Conservation (phyloP, 2,888 invertebrate species). For the Sturmia bella region DNA sequence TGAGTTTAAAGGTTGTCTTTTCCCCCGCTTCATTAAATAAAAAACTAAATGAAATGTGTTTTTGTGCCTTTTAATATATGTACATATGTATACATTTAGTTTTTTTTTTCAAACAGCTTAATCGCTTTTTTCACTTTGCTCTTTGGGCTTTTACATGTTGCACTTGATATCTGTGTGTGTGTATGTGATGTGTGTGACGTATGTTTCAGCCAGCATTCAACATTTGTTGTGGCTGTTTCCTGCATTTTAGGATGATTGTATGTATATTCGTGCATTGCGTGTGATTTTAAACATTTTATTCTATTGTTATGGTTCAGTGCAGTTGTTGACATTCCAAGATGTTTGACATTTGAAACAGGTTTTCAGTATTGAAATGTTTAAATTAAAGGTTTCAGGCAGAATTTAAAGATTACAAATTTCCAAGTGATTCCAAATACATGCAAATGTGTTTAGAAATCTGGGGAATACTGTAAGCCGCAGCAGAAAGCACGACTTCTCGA, state of each 20-base stretch:
- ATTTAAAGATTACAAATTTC: too few species aligned
- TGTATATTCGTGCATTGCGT: conserved; percentile 26
- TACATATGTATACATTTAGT: neutral
- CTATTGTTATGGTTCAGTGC: conserved; percentile 4
- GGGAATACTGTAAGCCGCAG: too few species aligned
- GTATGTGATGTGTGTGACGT: neutral
- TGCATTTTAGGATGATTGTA: conserved; percentile 53
- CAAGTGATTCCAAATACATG: too few species aligned
- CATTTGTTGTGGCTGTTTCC: conserved; percentile 53
- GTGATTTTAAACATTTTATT: conserved; percentile 18
- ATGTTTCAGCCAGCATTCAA: conserved; percentile 32
- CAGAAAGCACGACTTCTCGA: too few species aligned
- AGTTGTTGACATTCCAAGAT: conserved; percentile 57
- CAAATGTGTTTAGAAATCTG: too few species aligned
- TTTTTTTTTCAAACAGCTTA: conserved; percentile 2
- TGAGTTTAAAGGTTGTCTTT: conserved; percentile 10
- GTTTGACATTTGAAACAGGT: conserved; percentile 41
- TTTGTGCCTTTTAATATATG: neutral
- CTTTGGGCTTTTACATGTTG: conserved; percentile 55
- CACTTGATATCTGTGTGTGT: conserved; percentile 6
- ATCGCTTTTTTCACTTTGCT: conserved; percentile 44
- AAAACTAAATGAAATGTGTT: conserved; percentile 1
- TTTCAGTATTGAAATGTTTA: neutral
- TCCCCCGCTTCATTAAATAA: conserved; percentile 14
- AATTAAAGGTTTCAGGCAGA: too few species aligned